Percentiles rank a stretch among this genome's conserved stretches.
Conservation (phyloP, 2,113 vertebrate species). For the Notarius quadriscutis region DNA sequence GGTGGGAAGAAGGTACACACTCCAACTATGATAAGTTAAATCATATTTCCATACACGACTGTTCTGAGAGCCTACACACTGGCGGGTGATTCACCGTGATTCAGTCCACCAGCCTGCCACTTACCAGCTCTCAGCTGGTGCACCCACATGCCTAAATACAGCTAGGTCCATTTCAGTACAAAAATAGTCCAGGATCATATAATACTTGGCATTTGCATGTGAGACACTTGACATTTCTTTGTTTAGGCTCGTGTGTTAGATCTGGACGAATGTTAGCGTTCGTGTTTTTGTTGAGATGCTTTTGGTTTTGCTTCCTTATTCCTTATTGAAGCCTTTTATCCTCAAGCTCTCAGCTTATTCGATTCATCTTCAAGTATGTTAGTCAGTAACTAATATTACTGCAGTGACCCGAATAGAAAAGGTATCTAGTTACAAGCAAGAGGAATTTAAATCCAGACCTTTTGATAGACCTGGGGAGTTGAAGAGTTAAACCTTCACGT, state of each 20-base stretch:
- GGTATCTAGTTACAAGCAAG: not conserved
- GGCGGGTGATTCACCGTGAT: slow-evolving; percentile 42
- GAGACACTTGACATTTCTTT: not conserved
- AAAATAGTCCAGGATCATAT: not conserved
- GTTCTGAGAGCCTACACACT: slow-evolving; percentile 32
- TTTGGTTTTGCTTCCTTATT: not conserved
- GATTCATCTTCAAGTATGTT: not conserved
- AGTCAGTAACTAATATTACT: not conserved
- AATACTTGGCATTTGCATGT: not conserved
- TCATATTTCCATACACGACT: slow-evolving; percentile 35
- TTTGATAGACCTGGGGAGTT: not conserved
- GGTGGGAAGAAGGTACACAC: slow-evolving; percentile 18
- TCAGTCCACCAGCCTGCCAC: slow-evolving; percentile 46
- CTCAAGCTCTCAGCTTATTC: not conserved
- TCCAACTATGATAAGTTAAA: slow-evolving; percentile 29
- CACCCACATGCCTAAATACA: slow-evolving; percentile 26
- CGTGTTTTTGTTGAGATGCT: not conserved
- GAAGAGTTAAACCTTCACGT: not conserved
- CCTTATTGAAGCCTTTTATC: not conserved
- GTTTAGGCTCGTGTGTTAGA: not conserved
- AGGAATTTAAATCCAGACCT: not conserved
- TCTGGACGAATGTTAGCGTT: not conserved
- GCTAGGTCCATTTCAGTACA: slow-evolving; percentile 20
- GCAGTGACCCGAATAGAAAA: not conserved
- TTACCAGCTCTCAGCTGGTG: slow-evolving; percentile 19